Base-by-base conservation (phyloP, 2,888 invertebrate species). In the Lycia hirtaria region DNA sequence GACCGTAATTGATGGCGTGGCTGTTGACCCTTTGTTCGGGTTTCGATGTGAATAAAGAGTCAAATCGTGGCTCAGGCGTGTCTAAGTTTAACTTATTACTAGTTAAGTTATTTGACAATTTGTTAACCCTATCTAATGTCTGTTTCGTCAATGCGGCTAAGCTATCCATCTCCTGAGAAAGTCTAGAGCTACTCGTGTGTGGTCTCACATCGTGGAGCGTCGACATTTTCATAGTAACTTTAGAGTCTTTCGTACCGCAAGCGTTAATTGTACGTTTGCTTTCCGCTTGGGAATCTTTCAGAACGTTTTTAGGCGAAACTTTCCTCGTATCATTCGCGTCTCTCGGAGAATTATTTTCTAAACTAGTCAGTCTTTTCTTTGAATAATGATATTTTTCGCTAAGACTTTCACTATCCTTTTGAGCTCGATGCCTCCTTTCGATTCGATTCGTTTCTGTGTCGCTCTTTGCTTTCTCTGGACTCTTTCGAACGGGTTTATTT, bases 41-140 rank as follows among this genome's bases (percentile, higher is more conserved):
- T 67, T 83, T 82, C 49, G 85, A 73, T 71, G 80, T 71, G 76
- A 88, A 87, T 71, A 88, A 74, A 59, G 84, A 76, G 71, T 88
- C 85, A 71, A 79, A 86, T 67, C 78, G 78, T 68, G 85, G 78
- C 65, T 88, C 88, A 67, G 86, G 67, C 65, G 81, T 69, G 71
- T 88, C 84, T 79, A 87, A 76, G 77, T 84, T 85, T 78, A 85
- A 73, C 80, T 89, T 91, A 86, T 84, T 88, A 81, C 83, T 91
- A 88, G 79, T 87, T 85, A 90, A 87, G 84, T 92, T 93, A 85
- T 84, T 93, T 63, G 93, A 89, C 76, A 95, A 92, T 85, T 93
- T 93, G 81, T 94, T 94, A 73, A 95, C 94, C 76, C 94, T 93
- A 80, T 94, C 94, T 87, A 95, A 92, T 40, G 95, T 94, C 73